Evolutionary conservation across 2,113 vertebrate species (phyloP), one percentile per base, ranked within the genome.

Genomic region (Myanophis thanlyinensis): DNA sequence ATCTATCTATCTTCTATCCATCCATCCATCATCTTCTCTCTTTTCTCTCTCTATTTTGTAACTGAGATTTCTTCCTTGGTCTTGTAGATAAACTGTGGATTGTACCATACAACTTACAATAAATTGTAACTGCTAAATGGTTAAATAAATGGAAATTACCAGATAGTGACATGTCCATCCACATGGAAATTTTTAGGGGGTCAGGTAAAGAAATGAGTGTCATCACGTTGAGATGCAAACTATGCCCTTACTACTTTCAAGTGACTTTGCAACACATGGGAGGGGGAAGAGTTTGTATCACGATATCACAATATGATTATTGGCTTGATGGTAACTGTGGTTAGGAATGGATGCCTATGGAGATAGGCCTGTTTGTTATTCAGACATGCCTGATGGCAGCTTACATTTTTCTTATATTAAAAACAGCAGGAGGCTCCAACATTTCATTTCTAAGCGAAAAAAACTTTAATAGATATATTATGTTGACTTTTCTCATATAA

Each of bases 371-470:
- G 27, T 86, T 48, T n/a, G 47, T 86, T 91, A 53, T 84, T 73
- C 89, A 59, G 44, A 91, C 15, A 49, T 87, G 59, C 20, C 53
- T 87, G 53, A 91, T 23, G 23, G 52, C 20, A 59, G 44, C 18
- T 47, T 91, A 87, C 86, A 87, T 91, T 86, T 86, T 91, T 56
- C 44, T 23, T 91, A 30, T 47, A 91, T 56, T 86, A 59, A 86
- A 91, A 85, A 91, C 84, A 91, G 80, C 90, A 91, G 89, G 49
- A 80, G 89, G 62, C 20, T 25, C 62, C 35, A 80, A 35, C 59
- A 54, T 91, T 91, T 53, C 44, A 86, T 86, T 85, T 44, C 10
- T n/a, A 47, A 56, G 13, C 15, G 47, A 47, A 91, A 91, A 11
- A 4, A 46, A 22, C 47, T 49, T 52, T 46, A 54, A 85, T 46